These are phyloP conservation scores for Malthinus seriepunctatus DNA, from an alignment of 2,888 invertebrate species.

Conservation along the genomic window DNA sequence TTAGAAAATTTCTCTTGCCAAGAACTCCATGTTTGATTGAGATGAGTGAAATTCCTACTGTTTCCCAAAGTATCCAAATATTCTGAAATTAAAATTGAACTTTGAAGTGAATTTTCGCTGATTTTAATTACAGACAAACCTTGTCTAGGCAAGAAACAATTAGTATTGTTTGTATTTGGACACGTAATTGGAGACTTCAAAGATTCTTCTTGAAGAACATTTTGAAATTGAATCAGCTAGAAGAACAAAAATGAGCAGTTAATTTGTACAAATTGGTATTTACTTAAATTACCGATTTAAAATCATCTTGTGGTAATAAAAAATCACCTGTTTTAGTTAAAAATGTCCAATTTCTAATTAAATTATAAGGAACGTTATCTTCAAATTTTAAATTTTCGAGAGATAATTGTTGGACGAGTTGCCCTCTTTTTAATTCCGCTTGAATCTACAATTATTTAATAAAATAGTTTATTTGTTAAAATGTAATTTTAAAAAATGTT, in stretches of 20 bases:
- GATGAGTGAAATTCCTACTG: slow-evolving; percentile 34
- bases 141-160: neutral
- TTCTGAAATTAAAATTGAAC: slow-evolving; percentile 30
- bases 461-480: neutral
- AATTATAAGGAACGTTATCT: slow-evolving; percentile 42
- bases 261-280: neutral
- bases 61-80: slow-evolving; percentile 35
- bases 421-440: slow-evolving; percentile 56
- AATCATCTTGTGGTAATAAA: slow-evolving; percentile 57
- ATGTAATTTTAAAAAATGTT: no score
- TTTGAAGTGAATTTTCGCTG: neutral
- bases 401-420: slow-evolving; percentile 56
- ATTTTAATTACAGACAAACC: neutral
- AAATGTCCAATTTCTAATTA: slow-evolving; percentile 57
- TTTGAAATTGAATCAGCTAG: slow-evolving; percentile 32
- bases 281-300: slow-evolving; percentile 54
- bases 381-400: slow-evolving; percentile 24
- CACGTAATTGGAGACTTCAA: neutral
- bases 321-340: slow-evolving; percentile 59
- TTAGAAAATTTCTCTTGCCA: slow-evolving; percentile 38
- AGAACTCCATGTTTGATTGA: slow-evolving; percentile 40
- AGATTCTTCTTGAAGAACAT: slow-evolving; percentile 28
- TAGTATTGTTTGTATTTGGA: neutral
- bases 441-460: slow-evolving; percentile 41
- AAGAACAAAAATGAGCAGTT: slow-evolving; percentile 8